Percentiles rank a stretch among this genome's conserved stretches.
Evolutionary conservation across 1,140 invertebrate species (phyloP).

Genomic region (Archivesica marissinica): DNA sequence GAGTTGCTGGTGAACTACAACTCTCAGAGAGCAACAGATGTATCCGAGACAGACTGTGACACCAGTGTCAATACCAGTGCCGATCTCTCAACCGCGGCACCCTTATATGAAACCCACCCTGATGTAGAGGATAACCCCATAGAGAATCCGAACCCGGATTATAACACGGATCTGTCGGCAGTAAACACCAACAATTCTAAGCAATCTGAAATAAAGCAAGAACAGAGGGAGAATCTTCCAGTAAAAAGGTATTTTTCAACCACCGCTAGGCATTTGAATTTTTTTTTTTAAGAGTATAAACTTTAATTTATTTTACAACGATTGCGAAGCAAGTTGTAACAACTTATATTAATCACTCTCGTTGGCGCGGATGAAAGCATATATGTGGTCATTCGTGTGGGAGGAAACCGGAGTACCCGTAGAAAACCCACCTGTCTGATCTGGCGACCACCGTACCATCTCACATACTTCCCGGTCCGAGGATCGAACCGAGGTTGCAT

Average conservation of each 20-base stretch:
- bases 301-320: no score
- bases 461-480: no score
- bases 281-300: no score
- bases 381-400: no score
- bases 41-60: constrained; percentile 8
- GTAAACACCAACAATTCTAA: neutral
- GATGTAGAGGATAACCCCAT: neutral
- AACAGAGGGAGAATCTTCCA: neutral
- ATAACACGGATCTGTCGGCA: neutral
- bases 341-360: no score
- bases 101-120: neutral
- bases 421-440: no score
- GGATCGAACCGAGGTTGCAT: no score
- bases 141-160: neutral
- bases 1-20: constrained; percentile 24
- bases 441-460: no score
- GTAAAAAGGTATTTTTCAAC: neutral
- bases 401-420: no score
- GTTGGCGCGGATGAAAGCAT: no score
- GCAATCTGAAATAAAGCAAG: neutral
- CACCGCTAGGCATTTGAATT: no score
- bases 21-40: neutral
- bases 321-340: no score
- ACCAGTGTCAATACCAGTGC: neutral
- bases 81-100: neutral